Conservation (phyloP, 2,113 vertebrate genomes). For the Oplegnathus fasciatus region DNA sequence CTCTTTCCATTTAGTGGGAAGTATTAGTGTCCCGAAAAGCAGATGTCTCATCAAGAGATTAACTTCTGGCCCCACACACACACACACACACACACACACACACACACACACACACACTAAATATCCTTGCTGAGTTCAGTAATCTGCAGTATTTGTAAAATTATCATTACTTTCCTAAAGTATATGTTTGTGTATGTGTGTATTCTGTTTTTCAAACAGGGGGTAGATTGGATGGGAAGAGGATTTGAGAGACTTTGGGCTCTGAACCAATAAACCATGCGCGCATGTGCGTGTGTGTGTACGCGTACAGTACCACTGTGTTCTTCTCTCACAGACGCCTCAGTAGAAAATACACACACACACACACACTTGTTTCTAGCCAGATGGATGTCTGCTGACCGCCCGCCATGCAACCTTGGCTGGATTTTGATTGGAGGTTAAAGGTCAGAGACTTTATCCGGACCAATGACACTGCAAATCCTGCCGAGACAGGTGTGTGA, state of each 20-base stretch:
- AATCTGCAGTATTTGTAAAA: constrained; percentile 47
- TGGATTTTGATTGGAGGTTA: constrained; percentile 26
- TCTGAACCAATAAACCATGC: constrained; percentile 36
- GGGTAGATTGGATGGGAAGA: constrained; percentile 35
- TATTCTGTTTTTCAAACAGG: not conserved
- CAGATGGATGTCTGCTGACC: constrained; percentile 25
- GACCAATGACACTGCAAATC: constrained; percentile 18
- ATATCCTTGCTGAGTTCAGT: not conserved
- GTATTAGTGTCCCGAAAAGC: constrained; percentile 36
- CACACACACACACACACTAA: not conserved
- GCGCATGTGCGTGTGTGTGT: not conserved
- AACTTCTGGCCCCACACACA: constrained; percentile 27
- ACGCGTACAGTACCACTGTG: not conserved
- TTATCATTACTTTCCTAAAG: not conserved
- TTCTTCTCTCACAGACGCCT: not conserved
- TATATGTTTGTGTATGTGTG: not conserved
- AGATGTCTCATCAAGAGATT: constrained; percentile 54
- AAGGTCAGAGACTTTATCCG: constrained; percentile 12
- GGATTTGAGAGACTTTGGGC: constrained; percentile 34
- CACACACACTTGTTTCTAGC: not conserved
- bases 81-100: constrained; percentile 5
- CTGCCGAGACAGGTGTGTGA: not conserved
- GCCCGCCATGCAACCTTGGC: not conserved
- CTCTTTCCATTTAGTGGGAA: constrained; percentile 22
- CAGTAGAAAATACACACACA: not conserved